Evolutionary conservation across 2,888 invertebrate genomes (phyloP), one percentile per base, ranked within the genome.

Genomic region (Amphipyra tragopoginis): DNA sequence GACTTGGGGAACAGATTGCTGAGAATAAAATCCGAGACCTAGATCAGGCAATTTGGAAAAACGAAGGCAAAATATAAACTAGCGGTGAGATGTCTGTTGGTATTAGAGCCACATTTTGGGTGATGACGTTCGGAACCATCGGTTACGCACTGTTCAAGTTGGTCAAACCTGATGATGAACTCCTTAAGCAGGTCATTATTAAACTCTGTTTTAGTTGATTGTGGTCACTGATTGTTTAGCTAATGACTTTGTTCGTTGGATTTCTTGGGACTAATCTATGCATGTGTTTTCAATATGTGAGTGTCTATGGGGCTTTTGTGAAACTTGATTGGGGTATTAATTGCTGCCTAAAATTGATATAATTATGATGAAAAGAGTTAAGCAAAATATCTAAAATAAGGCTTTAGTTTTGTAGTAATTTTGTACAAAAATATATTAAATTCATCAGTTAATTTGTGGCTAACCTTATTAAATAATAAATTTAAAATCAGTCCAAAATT

Each of bases 1-100:
- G 90, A 76, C 79, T 97, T 33, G 97, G 97, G 57, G 97, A 97
- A 90, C 85, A 90, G 43, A 74, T 97, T 9, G 95, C 96, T 55
- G 91, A 95, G 40, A 87, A 87, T 59, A 92, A 89, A 65, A 94
- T 90, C 29, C 90, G 97, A 70, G 90, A 96, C 72, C 75, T 91
- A 51, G 96, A 97, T 88, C 85, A 95, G 56, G 90, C 90, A 72
- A 88, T 95, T 85, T 96, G 96, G 97, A 87, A 84, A 81, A 88
- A 89, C 85, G 94, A 95, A 82, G 92, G 94, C 81, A 93, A 94
- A 87, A 86, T 94, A 76, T 93, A 92, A 88, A 82, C 52, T 72
- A 78, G 77, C 72, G 91, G 91, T 92, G 93, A 91, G 93, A 92
- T 94, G 93, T 87, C 85, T 87, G 81, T 90, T 87, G 90, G 90